These are phyloP conservation scores for Thymelicus acteon DNA, from an alignment of 2,888 invertebrate species.

Conservation along the genomic window DNA sequence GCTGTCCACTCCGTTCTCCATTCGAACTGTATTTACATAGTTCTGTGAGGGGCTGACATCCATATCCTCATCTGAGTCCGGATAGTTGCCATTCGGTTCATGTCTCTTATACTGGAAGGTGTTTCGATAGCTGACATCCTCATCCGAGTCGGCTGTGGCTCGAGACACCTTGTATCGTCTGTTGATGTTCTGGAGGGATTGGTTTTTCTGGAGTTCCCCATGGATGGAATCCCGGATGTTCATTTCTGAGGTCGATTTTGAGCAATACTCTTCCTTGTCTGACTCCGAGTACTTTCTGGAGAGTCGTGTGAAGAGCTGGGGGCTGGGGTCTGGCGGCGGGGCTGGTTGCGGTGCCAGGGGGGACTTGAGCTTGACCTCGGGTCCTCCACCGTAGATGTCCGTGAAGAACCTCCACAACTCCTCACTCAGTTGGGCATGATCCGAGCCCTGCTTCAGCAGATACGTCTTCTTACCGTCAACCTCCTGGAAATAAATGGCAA, in stretches of 20 bases:
- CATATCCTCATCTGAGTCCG: constrained; percentile 69
- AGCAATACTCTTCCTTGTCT: constrained; percentile 75
- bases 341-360: constrained; percentile 45
- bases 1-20: constrained; percentile 73
- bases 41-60: constrained; percentile 54
- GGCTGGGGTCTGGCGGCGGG: constrained; percentile 29
- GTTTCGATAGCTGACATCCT: constrained; percentile 64
- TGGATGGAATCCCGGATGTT: constrained; percentile 65
- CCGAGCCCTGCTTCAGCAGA: constrained; percentile 79
- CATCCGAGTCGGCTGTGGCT: constrained; percentile 65
- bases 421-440: constrained; percentile 92
- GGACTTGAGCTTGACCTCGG: constrained; percentile 86
- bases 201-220: constrained; percentile 72
- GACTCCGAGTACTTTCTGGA: constrained; percentile 72
- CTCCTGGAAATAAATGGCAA: constrained; percentile 55
- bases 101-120: constrained; percentile 60
- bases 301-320: constrained; percentile 42
- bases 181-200: constrained; percentile 76
- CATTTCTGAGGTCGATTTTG: constrained; percentile 70
- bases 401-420: constrained; percentile 95
- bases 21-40: constrained; percentile 56
- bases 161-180: constrained; percentile 55
- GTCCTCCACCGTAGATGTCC: constrained; percentile 95
- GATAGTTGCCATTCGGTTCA: constrained; percentile 69
- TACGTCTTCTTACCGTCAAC: constrained; percentile 67